Percentiles rank a stretch among this genome's conserved stretches.
Conservation (phyloP, 2,797 vertebrate species). For the Hipposideros larvatus region DNA sequence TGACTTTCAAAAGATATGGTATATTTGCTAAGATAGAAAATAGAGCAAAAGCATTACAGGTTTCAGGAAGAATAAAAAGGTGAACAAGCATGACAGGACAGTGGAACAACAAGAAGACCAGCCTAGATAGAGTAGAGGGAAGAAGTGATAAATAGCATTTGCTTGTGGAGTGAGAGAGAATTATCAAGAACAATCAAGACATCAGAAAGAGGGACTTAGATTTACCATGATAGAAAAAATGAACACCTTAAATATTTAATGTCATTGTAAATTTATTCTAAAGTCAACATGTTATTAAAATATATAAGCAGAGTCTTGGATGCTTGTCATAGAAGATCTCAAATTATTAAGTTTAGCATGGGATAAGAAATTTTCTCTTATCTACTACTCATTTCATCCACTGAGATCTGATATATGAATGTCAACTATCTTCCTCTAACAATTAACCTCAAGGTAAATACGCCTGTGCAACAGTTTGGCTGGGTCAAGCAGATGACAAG, state of each 20-base stretch:
- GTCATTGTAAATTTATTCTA: not conserved
- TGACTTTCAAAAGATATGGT: not conserved
- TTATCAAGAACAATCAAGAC: not conserved
- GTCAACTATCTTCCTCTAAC: not conserved
- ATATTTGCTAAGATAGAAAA: not conserved
- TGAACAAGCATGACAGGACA: not conserved
- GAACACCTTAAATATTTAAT: not conserved
- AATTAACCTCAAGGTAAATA: not conserved
- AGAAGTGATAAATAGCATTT: not conserved
- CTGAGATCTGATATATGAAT: not conserved
- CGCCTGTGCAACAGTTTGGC: not conserved
- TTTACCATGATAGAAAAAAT: not conserved
- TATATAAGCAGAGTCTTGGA: not conserved
- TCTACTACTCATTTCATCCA: not conserved
- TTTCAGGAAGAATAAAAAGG: not conserved
- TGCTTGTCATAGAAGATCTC: not conserved
- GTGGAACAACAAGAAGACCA: not conserved
- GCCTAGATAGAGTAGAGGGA: not conserved
- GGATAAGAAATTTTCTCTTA: not conserved
- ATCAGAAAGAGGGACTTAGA: not conserved
- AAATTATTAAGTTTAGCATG: not conserved
- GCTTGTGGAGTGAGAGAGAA: not conserved
- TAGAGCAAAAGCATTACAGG: not conserved
- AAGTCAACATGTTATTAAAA: constrained; percentile 27
- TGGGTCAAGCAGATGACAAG: not conserved